A percentile compares a stretch with the other conserved stretches of the same genome.
These are phyloP conservation scores for Delphinapterus leucas DNA, from an alignment of 2,113 vertebrate species.

Conservation along the genomic window DNA sequence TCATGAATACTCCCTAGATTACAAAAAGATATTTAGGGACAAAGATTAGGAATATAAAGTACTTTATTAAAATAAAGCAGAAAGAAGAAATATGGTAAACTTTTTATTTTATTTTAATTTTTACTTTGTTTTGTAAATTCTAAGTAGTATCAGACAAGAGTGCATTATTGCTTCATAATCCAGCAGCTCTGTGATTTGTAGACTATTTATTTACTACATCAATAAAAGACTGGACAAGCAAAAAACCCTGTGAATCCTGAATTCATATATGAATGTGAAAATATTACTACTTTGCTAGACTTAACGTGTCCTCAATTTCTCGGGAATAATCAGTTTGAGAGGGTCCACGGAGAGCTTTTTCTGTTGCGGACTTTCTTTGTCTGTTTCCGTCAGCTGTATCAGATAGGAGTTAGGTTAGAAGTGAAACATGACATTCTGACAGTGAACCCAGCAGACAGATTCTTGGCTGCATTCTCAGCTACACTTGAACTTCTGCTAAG, in stretches of 20 bases:
- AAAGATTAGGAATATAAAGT: slow-evolving; percentile 5
- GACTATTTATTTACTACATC: not conserved
- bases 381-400: slow-evolving; percentile 53
- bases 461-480: slow-evolving; percentile 74
- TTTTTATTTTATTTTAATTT: not conserved
- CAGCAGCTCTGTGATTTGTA: not conserved
- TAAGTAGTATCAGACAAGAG: not conserved
- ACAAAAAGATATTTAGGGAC: not conserved
- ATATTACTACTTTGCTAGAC: not conserved
- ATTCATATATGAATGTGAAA: slow-evolving; percentile 31
- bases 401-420: slow-evolving; percentile 69
- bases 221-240: not conserved
- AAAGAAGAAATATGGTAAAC: not conserved
- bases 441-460: slow-evolving; percentile 74
- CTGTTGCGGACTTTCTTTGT: slow-evolving; percentile 62
- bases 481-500: slow-evolving; percentile 78
- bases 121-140: not conserved
- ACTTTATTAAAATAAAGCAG: slow-evolving; percentile 1
- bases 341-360: slow-evolving; percentile 40
- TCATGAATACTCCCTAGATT: not conserved
- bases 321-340: slow-evolving; percentile 29
- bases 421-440: slow-evolving; percentile 75
- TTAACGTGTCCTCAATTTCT: slow-evolving; percentile 26
- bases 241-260: slow-evolving; percentile 33
- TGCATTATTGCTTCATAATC: not conserved